A percentile compares a stretch with the other conserved stretches of the same genome.
Conservation (phyloP, 1,140 invertebrate genomes). For the Helicoverpa zea region DNA sequence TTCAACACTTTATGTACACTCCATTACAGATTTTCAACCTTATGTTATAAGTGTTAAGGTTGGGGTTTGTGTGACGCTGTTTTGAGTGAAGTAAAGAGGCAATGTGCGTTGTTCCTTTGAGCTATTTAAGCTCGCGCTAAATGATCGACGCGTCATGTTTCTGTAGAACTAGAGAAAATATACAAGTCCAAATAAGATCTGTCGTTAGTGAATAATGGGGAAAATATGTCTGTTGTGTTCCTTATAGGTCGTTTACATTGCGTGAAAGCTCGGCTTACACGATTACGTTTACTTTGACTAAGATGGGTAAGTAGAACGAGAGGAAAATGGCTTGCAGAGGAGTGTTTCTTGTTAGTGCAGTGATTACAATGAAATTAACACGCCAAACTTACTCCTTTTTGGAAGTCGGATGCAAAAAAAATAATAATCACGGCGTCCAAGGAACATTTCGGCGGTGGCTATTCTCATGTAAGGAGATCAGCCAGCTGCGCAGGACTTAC, state of each 20-base stretch:
- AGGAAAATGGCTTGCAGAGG: background rate
- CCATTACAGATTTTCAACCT: background rate
- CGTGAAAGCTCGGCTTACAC: background rate
- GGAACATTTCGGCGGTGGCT: too few relatives aligned
- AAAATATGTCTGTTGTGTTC: constrained; percentile 27
- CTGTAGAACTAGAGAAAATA: constrained; percentile 29
- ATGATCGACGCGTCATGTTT: constrained; percentile 51
- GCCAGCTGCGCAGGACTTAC: too few relatives aligned
- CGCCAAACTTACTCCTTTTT: too few relatives aligned
- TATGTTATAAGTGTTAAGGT: background rate
- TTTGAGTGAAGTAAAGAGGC: constrained; percentile 20
- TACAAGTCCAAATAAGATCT: constrained; percentile 41
- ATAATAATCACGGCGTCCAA: too few relatives aligned
- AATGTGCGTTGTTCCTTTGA: constrained; percentile 52
- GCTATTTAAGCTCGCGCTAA: constrained; percentile 53
- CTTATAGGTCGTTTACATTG: constrained; percentile 18
- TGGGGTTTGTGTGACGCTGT: too few relatives aligned
- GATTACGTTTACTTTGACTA: background rate
- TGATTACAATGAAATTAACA: too few relatives aligned
- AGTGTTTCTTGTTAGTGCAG: too few relatives aligned
- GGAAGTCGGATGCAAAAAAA: too few relatives aligned
- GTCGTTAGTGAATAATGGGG: constrained; percentile 40
- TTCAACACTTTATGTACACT: constrained; percentile 40
- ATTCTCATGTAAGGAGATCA: too few relatives aligned
- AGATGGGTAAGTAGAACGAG: background rate